Evolutionary conservation across 2,797 vertebrate species (phyloP), one percentile per base, ranked within the genome.

Genomic region (Alcedo quadribrachys): DNA sequence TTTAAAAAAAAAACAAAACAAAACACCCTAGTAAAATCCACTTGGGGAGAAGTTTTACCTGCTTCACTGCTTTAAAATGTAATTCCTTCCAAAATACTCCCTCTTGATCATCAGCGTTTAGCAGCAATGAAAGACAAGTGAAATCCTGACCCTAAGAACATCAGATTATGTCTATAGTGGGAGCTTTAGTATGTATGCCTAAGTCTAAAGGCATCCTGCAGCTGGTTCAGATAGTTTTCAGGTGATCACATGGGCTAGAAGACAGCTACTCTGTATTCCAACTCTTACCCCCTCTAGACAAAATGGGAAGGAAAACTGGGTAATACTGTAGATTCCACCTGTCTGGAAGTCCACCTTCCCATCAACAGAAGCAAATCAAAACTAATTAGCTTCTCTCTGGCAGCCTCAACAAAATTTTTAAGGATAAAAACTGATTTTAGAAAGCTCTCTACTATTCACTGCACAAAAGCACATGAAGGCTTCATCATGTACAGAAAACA

Each of bases 21-120:
- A 27, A 7, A 9, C 5, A 51, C 24, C 37, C 37, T 42, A 6
- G 2, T 17, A 45, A 62, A 69, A 68, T 37, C 20, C 5, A 61
- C 42, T 42, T 32, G 40, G 3, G 6, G 21, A 71, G 19, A 81
- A 40, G 0, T 1, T n/a, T 2, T 4, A 6, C 22, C 12, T 20
- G 28, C 12, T 60, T 61, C 45, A 57, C 14, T 50, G 46, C 33
- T 85, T 85, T 73, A 61, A 58, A 76, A 70, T 9, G 42, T 2
- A 55, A 57, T 57, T 89, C 17, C 15, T 62, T 62, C 27, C 22
- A 53, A 51, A 35, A 51, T 66, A 75, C 9, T 57, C 33, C 14
- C 14, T 60, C 32, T n/a, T 37, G 5, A 35, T 32, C 15, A 20
- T 37, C 22, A 80, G 45, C 30, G 68, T 22, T 40, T 11, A 42